These are phyloP conservation scores for Lasiommata megera DNA, from an alignment of 2,888 invertebrate species.

Conservation along the genomic window DNA sequence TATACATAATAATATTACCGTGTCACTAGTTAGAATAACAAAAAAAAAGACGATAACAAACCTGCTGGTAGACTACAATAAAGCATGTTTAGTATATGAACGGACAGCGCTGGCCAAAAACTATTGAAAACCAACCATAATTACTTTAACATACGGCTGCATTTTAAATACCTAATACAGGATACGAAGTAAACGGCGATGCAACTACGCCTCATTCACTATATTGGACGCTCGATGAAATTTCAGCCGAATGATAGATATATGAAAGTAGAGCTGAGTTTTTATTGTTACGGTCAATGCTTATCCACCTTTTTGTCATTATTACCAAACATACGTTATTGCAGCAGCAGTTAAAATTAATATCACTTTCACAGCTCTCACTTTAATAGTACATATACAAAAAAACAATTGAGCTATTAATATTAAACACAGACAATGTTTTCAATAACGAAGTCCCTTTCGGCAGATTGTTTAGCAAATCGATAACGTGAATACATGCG, in stretches of 20 bases:
- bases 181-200: too few relatives aligned
- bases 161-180: neutral
- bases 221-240: too few relatives aligned
- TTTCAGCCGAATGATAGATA: too few relatives aligned
- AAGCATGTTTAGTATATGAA: neutral
- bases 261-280: too few relatives aligned
- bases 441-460: neutral
- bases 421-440: neutral
- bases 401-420: constrained; percentile 5
- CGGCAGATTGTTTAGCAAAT: too few relatives aligned
- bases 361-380: constrained; percentile 4
- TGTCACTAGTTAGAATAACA: neutral
- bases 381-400: neutral
- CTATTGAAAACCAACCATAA: neutral
- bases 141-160: neutral
- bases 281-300: too few relatives aligned
- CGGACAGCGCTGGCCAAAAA: too few relatives aligned
- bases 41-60: neutral
- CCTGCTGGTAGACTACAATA: constrained; percentile 1
- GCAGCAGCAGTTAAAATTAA: constrained; percentile 9
- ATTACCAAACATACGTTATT: constrained; percentile 2
- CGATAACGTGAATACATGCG: too few relatives aligned
- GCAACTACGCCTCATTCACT: too few relatives aligned
- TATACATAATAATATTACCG: too few relatives aligned
- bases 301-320: too few relatives aligned